phyloP scores from a whole-genome alignment of 2,888 invertebrate species.

The Zaprionus bogoriensis region DNA sequence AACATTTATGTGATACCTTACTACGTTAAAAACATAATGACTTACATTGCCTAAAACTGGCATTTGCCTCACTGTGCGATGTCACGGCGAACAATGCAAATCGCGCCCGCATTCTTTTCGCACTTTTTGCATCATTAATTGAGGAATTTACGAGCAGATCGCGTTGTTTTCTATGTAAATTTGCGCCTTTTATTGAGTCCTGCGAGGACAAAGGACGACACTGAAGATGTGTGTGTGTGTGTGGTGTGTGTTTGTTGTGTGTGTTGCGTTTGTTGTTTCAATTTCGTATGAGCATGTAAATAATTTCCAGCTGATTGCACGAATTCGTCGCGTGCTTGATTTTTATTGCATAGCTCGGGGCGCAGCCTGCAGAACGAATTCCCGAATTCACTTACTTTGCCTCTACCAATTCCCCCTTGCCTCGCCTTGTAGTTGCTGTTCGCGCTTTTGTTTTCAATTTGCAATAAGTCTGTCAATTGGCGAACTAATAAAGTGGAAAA shows the following conservation, averaged over 20 bases:
- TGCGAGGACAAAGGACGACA: constrained; percentile 29
- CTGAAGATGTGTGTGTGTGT: constrained; percentile 43
- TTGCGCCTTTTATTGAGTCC: constrained; percentile 70
- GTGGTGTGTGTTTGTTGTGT: constrained; percentile 34
- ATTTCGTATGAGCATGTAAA: constrained; percentile 77
- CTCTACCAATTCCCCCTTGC: neutral
- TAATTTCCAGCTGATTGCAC: constrained; percentile 79
- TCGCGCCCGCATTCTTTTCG: constrained; percentile 71
- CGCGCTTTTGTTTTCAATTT: constrained; percentile 78
- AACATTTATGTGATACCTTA: too few species aligned
- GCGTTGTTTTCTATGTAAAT: constrained; percentile 71
- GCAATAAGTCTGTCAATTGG: constrained; percentile 79
- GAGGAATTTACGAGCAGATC: constrained; percentile 79
- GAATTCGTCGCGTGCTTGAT: constrained; percentile 77
- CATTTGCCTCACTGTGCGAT: too few species aligned
- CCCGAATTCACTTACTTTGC: constrained; percentile 40
- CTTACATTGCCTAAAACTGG: too few species aligned
- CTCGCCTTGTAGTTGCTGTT: constrained; percentile 43
- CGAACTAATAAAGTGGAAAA: constrained; percentile 81
- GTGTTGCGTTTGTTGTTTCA: constrained; percentile 68
- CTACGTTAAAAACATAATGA: too few species aligned
- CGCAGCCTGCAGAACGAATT: constrained; percentile 69
- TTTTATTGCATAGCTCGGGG: constrained; percentile 70
- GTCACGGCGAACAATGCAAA: too few species aligned
- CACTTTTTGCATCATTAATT: constrained; percentile 82